Evolutionary conservation across 2,113 vertebrate genomes (phyloP).

Genomic region (Narcine bancroftii): DNA sequence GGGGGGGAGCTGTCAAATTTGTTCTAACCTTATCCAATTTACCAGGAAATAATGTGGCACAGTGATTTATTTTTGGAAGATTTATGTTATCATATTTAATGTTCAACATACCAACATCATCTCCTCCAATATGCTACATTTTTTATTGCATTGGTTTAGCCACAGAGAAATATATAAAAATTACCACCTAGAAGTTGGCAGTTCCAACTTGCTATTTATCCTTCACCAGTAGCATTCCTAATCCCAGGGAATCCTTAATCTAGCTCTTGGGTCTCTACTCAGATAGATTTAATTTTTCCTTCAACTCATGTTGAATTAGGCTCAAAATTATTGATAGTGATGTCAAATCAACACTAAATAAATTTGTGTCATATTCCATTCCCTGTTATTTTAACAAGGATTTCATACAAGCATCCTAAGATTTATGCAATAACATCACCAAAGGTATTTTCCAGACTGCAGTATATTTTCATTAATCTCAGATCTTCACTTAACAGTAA

Average conservation of each 20-base stretch:
- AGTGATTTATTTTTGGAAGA: neutral
- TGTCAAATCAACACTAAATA: slow-evolving; percentile 19
- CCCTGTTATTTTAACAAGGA: neutral
- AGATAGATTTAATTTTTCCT: slow-evolving; percentile 2
- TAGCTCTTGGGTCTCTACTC: neutral
- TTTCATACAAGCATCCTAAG: neutral
- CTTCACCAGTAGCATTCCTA: neutral
- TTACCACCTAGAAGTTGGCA: neutral
- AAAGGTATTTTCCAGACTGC: neutral
- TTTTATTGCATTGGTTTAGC: neutral
- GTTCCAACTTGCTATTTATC: neutral
- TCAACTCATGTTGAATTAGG: neutral
- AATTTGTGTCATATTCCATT: neutral
- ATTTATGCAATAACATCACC: neutral
- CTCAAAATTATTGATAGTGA: slow-evolving; percentile 5
- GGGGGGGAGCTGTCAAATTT: too few species aligned
- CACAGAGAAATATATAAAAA: neutral
- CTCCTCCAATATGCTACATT: neutral
- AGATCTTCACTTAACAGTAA: neutral
- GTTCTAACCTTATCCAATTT: too few species aligned
- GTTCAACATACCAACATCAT: neutral
- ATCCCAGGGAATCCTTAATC: neutral
- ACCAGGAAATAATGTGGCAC: too few species aligned
- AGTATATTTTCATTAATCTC: neutral
- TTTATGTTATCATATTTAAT: neutral